Percentiles rank a stretch among this genome's conserved stretches.
These are phyloP conservation scores for Euplexia lucipara DNA, from an alignment of 2,888 invertebrate genomes.

Conservation along the genomic window DNA sequence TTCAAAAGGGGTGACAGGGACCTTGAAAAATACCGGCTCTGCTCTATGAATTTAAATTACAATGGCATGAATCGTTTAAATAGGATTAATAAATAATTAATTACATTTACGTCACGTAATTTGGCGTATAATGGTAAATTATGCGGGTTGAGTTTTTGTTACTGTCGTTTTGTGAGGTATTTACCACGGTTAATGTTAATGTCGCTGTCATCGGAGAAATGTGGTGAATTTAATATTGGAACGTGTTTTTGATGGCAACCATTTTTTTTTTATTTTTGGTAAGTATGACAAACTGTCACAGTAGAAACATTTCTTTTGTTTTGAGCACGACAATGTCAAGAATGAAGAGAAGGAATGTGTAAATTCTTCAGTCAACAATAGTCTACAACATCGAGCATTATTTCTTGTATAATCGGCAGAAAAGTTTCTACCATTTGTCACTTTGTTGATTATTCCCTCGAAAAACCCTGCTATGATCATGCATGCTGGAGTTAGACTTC, in stretches of 20 bases:
- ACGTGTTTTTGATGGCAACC: not conserved
- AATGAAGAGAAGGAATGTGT: too few relatives aligned
- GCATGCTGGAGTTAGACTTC: too few relatives aligned
- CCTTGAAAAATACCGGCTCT: conserved; percentile 65
- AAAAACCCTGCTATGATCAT: too few relatives aligned
- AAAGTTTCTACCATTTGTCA: too few relatives aligned
- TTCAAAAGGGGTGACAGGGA: conserved; percentile 60
- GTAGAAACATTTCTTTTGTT: too few relatives aligned
- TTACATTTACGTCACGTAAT: conserved; percentile 58
- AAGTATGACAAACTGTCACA: too few relatives aligned
- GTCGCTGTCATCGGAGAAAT: conserved; percentile 23
- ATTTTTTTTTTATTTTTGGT: not conserved
- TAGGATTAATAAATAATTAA: conserved; percentile 66
- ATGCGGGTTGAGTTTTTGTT: conserved; percentile 52
- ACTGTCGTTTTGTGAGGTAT: conserved; percentile 16
- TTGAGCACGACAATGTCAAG: too few relatives aligned
- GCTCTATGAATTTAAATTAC: conserved; percentile 62
- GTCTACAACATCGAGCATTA: too few relatives aligned
- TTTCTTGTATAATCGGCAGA: too few relatives aligned
- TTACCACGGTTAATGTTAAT: conserved; percentile 40
- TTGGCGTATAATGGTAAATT: conserved; percentile 60
- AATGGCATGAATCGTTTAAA: conserved; percentile 54
- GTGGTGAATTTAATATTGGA: not conserved
- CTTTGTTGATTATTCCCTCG: too few relatives aligned
- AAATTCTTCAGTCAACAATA: too few relatives aligned